Conservation (phyloP, 2,888 invertebrate genomes). For the Spodoptera picta region DNA sequence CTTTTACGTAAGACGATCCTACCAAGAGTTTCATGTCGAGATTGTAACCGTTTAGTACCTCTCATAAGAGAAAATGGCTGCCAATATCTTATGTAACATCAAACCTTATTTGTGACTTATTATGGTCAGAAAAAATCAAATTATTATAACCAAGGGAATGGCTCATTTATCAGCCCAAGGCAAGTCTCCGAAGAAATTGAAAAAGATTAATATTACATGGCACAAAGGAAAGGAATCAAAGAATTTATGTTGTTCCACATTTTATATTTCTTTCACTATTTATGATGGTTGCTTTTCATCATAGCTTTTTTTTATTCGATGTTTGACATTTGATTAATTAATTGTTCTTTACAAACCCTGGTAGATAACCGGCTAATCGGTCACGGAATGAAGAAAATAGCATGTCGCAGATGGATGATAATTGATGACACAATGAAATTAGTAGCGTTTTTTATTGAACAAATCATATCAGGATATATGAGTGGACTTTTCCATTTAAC, state of each 20-base stretch:
- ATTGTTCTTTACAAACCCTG: too few relatives aligned
- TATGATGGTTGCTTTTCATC: too few relatives aligned
- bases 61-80: constrained; percentile 18
- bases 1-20: constrained; percentile 7
- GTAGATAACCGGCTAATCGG: too few relatives aligned
- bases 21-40: constrained; percentile 3
- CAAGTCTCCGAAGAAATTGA: constrained; percentile 30
- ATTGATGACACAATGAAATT: too few relatives aligned
- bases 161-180: constrained; percentile 29
- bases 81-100: constrained; percentile 30
- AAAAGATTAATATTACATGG: constrained; percentile 36
- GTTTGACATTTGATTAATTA: too few relatives aligned
- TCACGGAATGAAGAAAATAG: too few relatives aligned
- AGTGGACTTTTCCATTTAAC: too few relatives aligned
- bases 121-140: constrained; percentile 22
- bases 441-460: too few relatives aligned
- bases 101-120: constrained; percentile 13
- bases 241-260: not conserved
- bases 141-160: constrained; percentile 18
- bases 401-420: too few relatives aligned
- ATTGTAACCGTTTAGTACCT: constrained; percentile 12
- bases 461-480: too few relatives aligned
- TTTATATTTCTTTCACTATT: too few relatives aligned
- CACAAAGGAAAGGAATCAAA: constrained; percentile 6
- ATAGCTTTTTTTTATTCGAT: too few relatives aligned